Evolutionary conservation across 2,113 vertebrate genomes (phyloP).

Genomic region (Phodopus roborovskii): DNA sequence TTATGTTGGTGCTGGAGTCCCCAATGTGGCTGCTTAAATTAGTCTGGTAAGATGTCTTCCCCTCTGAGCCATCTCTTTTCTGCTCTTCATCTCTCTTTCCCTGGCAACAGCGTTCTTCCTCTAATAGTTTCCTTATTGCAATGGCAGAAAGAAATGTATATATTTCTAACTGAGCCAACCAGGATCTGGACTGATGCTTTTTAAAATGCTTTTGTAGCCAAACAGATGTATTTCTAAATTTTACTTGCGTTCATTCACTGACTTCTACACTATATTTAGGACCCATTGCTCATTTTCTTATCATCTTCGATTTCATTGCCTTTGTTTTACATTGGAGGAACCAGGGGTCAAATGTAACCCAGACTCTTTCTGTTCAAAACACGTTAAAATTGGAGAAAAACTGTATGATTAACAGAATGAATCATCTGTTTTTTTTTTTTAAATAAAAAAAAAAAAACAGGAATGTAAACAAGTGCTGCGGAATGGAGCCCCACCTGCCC

Average conservation of each 20-base stretch:
- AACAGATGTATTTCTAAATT: slow-evolving; percentile 87
- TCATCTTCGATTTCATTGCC: slow-evolving; percentile 83
- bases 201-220: slow-evolving; percentile 83
- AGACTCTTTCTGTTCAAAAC: slow-evolving; percentile 84
- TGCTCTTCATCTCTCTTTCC: slow-evolving; percentile 18
- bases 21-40: too few relatives aligned
- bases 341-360: slow-evolving; percentile 83
- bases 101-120: slow-evolving; percentile 56
- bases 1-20: not conserved
- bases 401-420: slow-evolving; percentile 82
- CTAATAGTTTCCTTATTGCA: slow-evolving; percentile 64
- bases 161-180: slow-evolving; percentile 72
- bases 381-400: slow-evolving; percentile 85
- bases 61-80: not conserved
- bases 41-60: not conserved
- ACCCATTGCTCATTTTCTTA: slow-evolving; percentile 86
- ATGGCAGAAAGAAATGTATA: slow-evolving; percentile 37
- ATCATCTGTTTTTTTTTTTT: slow-evolving; percentile 79
- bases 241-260: slow-evolving; percentile 83
- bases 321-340: slow-evolving; percentile 83
- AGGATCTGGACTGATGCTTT: slow-evolving; percentile 75
- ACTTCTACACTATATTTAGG: slow-evolving; percentile 86
- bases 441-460: slow-evolving; percentile 72
- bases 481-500: slow-evolving; percentile 84
- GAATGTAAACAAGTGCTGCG: slow-evolving; percentile 84